Evolutionary conservation across 2,888 invertebrate species (phyloP).

Genomic region (Stegophylla sp.): DNA sequence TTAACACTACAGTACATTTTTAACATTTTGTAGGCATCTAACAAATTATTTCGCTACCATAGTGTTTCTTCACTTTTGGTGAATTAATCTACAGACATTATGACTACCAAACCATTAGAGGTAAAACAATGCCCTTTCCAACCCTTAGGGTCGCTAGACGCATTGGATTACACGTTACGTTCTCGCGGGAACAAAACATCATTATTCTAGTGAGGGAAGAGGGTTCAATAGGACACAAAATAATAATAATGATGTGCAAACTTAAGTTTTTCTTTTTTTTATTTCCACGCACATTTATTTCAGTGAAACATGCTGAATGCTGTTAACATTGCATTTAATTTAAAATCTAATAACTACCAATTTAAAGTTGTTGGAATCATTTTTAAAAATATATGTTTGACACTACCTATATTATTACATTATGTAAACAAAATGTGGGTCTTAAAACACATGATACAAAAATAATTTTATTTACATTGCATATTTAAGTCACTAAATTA

Average conservation of each 20-base stretch:
- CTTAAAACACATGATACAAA: too few relatives aligned
- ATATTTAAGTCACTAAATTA: too few relatives aligned
- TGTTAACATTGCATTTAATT: too few relatives aligned
- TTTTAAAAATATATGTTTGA: too few relatives aligned
- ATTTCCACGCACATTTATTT: too few relatives aligned
- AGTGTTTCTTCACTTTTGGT: neutral
- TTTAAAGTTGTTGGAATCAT: too few relatives aligned
- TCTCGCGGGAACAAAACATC: neutral
- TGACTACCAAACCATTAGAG: neutral
- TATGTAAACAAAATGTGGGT: too few relatives aligned
- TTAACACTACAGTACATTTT: too few relatives aligned
- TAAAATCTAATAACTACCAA: too few relatives aligned
- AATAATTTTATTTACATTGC: too few relatives aligned
- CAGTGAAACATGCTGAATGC: too few relatives aligned
- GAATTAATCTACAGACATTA: neutral
- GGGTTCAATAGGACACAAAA: neutral
- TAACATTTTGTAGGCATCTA: neutral
- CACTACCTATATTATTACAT: too few relatives aligned
- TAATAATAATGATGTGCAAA: neutral
- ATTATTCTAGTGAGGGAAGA: neutral
- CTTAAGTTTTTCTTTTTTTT: neutral
- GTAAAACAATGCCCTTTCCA: constrained; percentile 3
- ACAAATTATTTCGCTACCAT: neutral
- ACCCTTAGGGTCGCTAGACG: neutral
- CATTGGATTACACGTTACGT: constrained; percentile 12